Percentiles rank a stretch among this genome's conserved stretches.
These are phyloP conservation scores for Arctia plantaginis DNA, from an alignment of 2,888 invertebrate species.

Conservation along the genomic window DNA sequence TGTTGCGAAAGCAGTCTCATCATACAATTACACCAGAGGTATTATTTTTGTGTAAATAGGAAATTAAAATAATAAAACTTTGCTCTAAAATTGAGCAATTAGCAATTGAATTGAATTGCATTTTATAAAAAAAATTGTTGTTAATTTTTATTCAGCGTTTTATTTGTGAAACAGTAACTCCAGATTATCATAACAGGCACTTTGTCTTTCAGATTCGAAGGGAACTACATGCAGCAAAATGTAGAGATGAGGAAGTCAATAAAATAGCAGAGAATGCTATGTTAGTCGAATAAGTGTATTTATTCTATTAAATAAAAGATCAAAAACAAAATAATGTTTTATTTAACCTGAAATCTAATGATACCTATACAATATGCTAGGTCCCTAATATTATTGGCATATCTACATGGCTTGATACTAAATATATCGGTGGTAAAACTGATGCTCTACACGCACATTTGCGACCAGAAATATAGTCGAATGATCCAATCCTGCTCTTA, in stretches of 20 bases:
- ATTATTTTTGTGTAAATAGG: constrained; percentile 13
- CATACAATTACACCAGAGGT: constrained; percentile 90
- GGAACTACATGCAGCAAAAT: constrained; percentile 93
- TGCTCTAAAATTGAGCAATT: background rate
- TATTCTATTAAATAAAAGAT: constrained; percentile 19
- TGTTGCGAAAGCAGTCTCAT: constrained; percentile 91
- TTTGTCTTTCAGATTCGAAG: constrained; percentile 89
- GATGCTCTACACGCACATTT: constrained; percentile 87
- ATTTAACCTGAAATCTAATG: constrained; percentile 3
- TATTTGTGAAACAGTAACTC: background rate
- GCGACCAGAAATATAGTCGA: constrained; percentile 88
- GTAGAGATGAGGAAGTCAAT: constrained; percentile 90
- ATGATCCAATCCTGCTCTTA: constrained; percentile 87
- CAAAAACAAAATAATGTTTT: constrained; percentile 18
- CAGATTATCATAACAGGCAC: background rate
- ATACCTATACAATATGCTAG: background rate
- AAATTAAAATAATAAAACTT: background rate
- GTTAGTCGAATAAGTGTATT: constrained; percentile 69
- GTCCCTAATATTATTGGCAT: constrained; percentile 60
- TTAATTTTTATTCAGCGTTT: background rate
- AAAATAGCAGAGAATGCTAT: constrained; percentile 65
- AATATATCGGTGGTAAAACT: constrained; percentile 87
- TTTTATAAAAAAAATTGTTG: background rate
- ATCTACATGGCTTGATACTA: constrained; percentile 89
- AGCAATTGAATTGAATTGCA: background rate